Percentiles rank a stretch among this genome's conserved stretches.
phyloP scores from a whole-genome alignment of 2,113 vertebrate genomes.

The Tragelaphus buxtoni region DNA sequence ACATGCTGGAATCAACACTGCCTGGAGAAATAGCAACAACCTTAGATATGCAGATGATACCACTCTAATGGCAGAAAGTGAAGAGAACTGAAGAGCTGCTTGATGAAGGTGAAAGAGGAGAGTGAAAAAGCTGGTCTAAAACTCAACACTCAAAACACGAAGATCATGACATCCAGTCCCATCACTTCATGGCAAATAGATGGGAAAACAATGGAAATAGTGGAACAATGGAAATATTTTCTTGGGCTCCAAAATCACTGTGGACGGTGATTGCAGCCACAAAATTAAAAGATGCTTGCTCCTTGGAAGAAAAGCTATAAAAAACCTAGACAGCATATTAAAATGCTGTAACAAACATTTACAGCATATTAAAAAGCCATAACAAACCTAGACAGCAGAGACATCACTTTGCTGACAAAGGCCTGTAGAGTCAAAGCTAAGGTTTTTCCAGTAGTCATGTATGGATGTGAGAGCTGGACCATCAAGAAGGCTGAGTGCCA shows the following conservation, averaged over 20 bases:
- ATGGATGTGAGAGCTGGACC: not conserved
- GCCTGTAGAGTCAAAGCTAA: not conserved
- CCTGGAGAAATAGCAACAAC: not conserved
- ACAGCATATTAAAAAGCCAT: not conserved
- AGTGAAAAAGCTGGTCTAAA: not conserved
- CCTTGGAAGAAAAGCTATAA: not conserved
- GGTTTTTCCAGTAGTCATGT: not conserved
- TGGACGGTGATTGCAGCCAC: fast-evolving
- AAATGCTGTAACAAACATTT: no score
- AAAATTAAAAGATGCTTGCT: not conserved
- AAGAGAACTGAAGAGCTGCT: not conserved
- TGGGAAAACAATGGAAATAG: not conserved
- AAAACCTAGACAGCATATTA: not conserved
- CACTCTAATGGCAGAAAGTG: not conserved
- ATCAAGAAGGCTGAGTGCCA: not conserved
- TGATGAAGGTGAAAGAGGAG: not conserved
- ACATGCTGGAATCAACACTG: not conserved
- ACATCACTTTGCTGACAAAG: not conserved
- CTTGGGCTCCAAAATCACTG: not conserved
- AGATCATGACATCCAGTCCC: not conserved
- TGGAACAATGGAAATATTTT: not conserved
- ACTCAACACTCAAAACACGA: not conserved
- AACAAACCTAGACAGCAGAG: not conserved
- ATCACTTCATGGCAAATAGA: not conserved
- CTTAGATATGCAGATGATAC: not conserved